Evolutionary conservation across 2,888 invertebrate species (phyloP).

Genomic region (Tipula helvola): DNA sequence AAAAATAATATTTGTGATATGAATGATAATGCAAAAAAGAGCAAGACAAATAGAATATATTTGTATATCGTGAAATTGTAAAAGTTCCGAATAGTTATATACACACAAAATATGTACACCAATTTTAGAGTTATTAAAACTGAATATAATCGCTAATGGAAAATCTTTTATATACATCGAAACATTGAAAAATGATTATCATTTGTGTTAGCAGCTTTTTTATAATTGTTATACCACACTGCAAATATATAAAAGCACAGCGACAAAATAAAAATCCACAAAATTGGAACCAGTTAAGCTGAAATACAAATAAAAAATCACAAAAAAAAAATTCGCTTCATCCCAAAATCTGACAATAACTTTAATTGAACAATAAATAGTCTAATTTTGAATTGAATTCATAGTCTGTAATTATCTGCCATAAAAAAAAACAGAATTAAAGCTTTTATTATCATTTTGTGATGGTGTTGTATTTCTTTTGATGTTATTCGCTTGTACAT

Average conservation of each 20-base stretch:
- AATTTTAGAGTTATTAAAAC: background rate
- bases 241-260: background rate
- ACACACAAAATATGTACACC: background rate
- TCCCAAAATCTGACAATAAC: background rate
- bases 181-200: background rate
- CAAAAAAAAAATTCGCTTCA: background rate
- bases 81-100: background rate
- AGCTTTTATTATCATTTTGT: background rate
- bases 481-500: background rate
- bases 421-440: background rate
- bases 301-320: background rate
- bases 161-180: background rate
- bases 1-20: background rate
- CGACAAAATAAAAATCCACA: background rate
- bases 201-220: background rate
- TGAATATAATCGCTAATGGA: background rate
- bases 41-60: background rate
- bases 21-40: background rate
- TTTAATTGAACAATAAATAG: constrained; percentile 4
- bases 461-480: background rate
- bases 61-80: background rate
- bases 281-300: background rate
- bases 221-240: background rate
- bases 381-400: constrained; percentile 4
- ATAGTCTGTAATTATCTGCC: background rate